Evolutionary conservation across 2,888 invertebrate genomes (phyloP).

Genomic region (Crossocerus cetratus): DNA sequence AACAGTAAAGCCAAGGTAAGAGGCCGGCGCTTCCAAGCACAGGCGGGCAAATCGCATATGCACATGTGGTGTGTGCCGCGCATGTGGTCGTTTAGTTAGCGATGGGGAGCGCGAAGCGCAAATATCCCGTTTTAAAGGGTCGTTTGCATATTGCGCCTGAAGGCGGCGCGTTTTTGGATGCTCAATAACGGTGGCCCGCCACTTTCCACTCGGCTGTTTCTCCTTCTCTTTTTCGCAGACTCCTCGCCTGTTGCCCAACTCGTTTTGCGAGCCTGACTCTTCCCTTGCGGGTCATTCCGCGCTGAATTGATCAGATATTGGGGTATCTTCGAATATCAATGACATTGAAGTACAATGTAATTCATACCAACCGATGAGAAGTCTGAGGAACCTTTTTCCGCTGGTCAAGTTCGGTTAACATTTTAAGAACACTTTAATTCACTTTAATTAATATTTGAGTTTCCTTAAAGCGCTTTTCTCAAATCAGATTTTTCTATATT

Average conservation of each 20-base stretch:
- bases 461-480: no score
- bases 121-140: conserved; percentile 74
- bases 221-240: conserved; percentile 18
- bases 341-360: no score
- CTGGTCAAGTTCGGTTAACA: no score
- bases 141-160: conserved; percentile 69
- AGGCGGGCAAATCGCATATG: not conserved
- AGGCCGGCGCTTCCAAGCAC: not conserved
- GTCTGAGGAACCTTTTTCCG: no score
- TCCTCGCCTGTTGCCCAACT: not conserved
- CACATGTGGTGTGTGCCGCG: conserved; percentile 14
- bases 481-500: no score
- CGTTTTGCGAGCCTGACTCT: not conserved
- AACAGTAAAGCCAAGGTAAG: conserved; percentile 43
- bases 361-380: no score
- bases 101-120: conserved; percentile 59
- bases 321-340: no score
- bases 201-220: conserved; percentile 57
- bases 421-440: no score
- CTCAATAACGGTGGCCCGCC: conserved; percentile 64
- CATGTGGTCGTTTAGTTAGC: conserved; percentile 8
- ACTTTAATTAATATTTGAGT: no score
- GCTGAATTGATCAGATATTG: not conserved
- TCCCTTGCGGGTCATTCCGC: not conserved
- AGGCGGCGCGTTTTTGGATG: conserved; percentile 63